Evolutionary conservation across 2,797 vertebrate genomes (phyloP).

Genomic region (Cuculus canorus): DNA sequence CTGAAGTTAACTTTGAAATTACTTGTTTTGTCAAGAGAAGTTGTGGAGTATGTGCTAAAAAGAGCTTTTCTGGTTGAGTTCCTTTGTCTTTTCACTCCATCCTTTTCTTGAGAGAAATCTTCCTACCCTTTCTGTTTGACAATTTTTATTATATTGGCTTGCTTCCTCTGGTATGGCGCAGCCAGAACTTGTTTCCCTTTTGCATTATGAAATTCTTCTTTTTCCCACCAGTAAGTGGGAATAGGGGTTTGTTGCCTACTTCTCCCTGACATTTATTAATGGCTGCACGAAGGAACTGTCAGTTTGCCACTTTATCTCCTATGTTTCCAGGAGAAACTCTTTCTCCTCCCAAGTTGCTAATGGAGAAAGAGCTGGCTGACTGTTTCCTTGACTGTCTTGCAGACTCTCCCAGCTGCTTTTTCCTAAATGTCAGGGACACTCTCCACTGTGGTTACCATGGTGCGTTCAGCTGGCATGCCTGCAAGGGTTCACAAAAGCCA

Average conservation of each 20-base stretch:
- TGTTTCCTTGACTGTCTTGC: constrained; percentile 15
- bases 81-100: background rate
- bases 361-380: background rate
- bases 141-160: background rate
- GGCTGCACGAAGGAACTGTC: background rate
- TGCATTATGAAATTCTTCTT: background rate
- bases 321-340: background rate
- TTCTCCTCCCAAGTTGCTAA: background rate
- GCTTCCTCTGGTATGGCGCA: background rate
- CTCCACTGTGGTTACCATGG: constrained; percentile 41
- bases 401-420: constrained; percentile 1
- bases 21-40: background rate
- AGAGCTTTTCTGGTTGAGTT: constrained; percentile 10
- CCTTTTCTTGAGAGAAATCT: background rate
- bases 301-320: background rate
- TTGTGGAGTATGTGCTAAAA: background rate
- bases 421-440: constrained; percentile 35
- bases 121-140: background rate
- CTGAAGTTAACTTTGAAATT: background rate
- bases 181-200: background rate
- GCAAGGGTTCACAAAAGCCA: background rate
- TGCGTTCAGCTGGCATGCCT: background rate
- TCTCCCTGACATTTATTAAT: background rate
- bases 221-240: background rate
- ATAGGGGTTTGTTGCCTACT: background rate